Base-by-base conservation (phyloP, 1,140 invertebrate genomes). In the Scaptomyza graminum region DNA sequence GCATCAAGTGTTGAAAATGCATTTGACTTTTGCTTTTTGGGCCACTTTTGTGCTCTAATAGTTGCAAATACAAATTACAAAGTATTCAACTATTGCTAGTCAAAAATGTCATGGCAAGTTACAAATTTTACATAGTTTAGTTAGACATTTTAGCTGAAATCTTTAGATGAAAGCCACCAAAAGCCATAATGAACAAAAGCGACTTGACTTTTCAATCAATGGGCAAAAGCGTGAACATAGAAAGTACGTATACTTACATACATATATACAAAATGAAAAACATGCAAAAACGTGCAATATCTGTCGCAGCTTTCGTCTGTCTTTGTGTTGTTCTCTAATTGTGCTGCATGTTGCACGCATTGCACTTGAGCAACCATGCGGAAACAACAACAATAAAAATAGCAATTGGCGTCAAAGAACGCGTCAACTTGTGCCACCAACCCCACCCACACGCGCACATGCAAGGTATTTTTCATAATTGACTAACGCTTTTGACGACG, bases 11-110 rank as follows among this genome's bases (percentile, higher is more conserved):
- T 68, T 37, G 41, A 41, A 52, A 60, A 76, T 75, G 47, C 47
- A 57, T 25, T 72, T 37, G 68, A 12, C 65, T 55, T 46, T 65
- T 41, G 18, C 47, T 28, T 22, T 62, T 37, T 9, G 37, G 44
- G 34, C 61, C 46, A 74, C 7, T 82, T 75, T 71, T 71, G 43
- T 72, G 84, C 84, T 88, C 83, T 83, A 88, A 89, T 88, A 83
- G 76, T 52, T 68, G 28, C 71, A 3, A 55, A 56, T 28, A 39
- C 65, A 65, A 76, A 41, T 41, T 41, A 41, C 37, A 3, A 0
- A 41, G 11, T 5, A 41, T 12, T n/a, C 65, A 76, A 88, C 79
- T 79, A 55, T 55, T 76, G 57, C 49, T 61, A 70, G 73, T 69
- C 79, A 82, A 72, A 31, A 55, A 44, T 77, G 74, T 74, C 74